phyloP scores from a whole-genome alignment of 2,888 invertebrate species.

The Dolichomitus sp. region DNA sequence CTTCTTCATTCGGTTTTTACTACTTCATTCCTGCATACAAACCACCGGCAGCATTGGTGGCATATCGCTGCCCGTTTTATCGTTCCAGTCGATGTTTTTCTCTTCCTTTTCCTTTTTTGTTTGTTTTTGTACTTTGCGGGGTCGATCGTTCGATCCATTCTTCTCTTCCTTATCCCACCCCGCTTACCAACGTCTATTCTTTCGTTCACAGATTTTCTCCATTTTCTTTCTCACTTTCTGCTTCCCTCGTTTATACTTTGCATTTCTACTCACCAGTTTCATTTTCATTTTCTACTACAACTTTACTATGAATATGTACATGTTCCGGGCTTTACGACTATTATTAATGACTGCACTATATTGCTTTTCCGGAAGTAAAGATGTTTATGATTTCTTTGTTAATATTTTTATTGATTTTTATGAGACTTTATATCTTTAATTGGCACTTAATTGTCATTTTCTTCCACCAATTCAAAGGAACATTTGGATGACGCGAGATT shows the following conservation, averaged over 20 bases:
- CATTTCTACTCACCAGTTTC: conserved; percentile 23
- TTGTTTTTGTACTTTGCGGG: conserved; percentile 13
- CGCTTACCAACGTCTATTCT: conserved; percentile 45
- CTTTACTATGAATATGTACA: neutral
- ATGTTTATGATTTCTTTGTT: no score
- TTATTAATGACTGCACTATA: neutral
- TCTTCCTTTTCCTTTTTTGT: neutral
- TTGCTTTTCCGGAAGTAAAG: neutral
- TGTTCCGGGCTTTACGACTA: neutral
- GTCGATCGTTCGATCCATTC: conserved; percentile 44
- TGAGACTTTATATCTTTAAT: neutral
- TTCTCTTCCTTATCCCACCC: conserved; percentile 60
- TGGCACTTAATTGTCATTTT: neutral
- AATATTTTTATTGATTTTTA: neutral
- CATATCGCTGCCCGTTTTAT: conserved; percentile 40
- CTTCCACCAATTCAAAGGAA: no score
- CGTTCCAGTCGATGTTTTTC: conserved; percentile 14
- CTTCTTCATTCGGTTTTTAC: conserved; percentile 61
- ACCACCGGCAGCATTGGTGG: conserved; percentile 22
- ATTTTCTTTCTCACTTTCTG: conserved; percentile 50
- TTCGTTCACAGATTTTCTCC: conserved; percentile 64
- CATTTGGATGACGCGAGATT: no score
- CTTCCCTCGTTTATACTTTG: conserved; percentile 21
- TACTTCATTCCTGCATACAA: conserved; percentile 48
- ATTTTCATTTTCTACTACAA: conserved; percentile 9